A percentile compares a stretch with the other conserved stretches of the same genome.
Evolutionary conservation across 1,140 invertebrate genomes (phyloP).

Genomic region (Fragariocoptes setiger): DNA sequence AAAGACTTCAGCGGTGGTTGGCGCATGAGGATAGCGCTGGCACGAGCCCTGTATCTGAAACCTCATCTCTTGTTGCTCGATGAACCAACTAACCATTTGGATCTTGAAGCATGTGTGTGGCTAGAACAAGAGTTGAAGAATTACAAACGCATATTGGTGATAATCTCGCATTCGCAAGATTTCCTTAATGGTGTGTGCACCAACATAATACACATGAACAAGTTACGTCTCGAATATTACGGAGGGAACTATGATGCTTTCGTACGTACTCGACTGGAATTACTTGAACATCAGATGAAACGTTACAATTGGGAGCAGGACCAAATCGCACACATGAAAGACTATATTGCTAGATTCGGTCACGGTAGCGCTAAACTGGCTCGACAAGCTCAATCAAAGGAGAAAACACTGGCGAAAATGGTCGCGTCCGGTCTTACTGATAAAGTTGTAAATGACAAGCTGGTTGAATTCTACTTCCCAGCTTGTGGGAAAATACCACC

Average conservation of each 20-base stretch:
- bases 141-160: constrained; percentile 84
- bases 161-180: constrained; percentile 98
- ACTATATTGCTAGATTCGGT: constrained; percentile 95
- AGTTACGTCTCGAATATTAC: constrained; percentile 75
- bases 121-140: constrained; percentile 82
- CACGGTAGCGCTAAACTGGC: constrained; percentile 94
- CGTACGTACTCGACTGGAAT: constrained; percentile 57
- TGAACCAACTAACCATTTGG: constrained; percentile 30
- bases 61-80: constrained; percentile 22
- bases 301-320: constrained; percentile 99
- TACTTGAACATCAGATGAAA: constrained; percentile 93
- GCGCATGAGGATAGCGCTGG: constrained; percentile 96
- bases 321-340: constrained; percentile 98
- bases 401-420: constrained; percentile 97
- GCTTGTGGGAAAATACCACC: constrained; percentile 84
- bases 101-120: constrained; percentile 90
- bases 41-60: constrained; percentile 25
- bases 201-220: constrained; percentile 83
- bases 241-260: constrained; percentile 84
- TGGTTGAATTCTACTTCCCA: constrained; percentile 74
- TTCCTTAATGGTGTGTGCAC: constrained; percentile 97
- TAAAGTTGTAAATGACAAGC: constrained; percentile 61
- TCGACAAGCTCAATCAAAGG: constrained; percentile 90
- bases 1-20: constrained; percentile 93
- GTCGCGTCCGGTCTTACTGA: constrained; percentile 84